Base-by-base conservation (phyloP, 2,113 vertebrate species). In the Carassius gibelio region DNA sequence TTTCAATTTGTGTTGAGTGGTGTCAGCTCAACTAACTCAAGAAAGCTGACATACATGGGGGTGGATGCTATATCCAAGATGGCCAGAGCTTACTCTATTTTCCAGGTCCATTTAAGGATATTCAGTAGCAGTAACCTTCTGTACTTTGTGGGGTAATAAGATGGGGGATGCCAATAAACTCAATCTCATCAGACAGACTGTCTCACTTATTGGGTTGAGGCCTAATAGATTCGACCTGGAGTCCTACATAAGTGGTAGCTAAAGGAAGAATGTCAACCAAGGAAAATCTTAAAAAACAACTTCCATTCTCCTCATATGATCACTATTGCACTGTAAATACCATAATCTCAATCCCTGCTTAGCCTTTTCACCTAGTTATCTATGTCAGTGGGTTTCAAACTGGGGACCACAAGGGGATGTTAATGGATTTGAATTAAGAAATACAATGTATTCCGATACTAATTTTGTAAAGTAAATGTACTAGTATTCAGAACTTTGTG, bases 1-100 rank as follows among this genome's bases (percentile, higher is more conserved):
- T 75, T 75, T 17, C 42, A 52, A 52, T 71, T 71, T 71, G 68
- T 71, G 34, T 71, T 38, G 34, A 71, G 68, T 21, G 68, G 17
- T 71, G 34, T 71, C 34, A 71, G 68, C 34, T 69, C 17, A 38
- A 69, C 15, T 8, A 69, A 8, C 15, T 69, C 7, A 69, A 69
- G 34, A 19, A 38, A 19, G 68, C 19, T 3, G 8, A 71, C 68
- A 71, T 8, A 21, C 68, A 38, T 38, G 68, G 1, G 17, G 34
- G 68, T 71, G 68, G 17, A 71, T 38, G 34, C 68, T 21, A 38
- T 71, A 36, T 38, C 34, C 68, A 71, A 71, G 34, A 50, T 13
- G 10, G 36, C 34, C 66, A 69, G 66, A 4, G 8, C 17, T 38
- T 21, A 71, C 68, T 71, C 68, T 71, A 21, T 71, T 38, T 71